These are phyloP conservation scores for Pediacus dermestoides DNA, from an alignment of 2,888 invertebrate species.

Conservation along the genomic window DNA sequence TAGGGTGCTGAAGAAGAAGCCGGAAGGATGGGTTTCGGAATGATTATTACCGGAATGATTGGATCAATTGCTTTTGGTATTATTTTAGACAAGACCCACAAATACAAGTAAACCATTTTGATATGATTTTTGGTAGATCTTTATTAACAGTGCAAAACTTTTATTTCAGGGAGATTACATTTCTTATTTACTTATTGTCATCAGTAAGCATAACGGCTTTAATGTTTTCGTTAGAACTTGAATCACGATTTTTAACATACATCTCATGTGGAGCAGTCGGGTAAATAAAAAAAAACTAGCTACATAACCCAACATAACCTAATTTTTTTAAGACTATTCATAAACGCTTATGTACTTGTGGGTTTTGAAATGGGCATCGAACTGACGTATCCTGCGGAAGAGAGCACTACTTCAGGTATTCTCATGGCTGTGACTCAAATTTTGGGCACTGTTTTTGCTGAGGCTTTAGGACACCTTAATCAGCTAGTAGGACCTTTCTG, in stretches of 20 bases:
- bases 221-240: slow-evolving; percentile 23
- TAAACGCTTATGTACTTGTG: slow-evolving; percentile 29
- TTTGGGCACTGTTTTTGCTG: slow-evolving; percentile 25
- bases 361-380: slow-evolving; percentile 34
- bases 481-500: slow-evolving; percentile 30
- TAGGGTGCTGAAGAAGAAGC: slow-evolving; percentile 67
- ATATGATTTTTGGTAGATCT: too few relatives aligned
- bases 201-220: slow-evolving; percentile 19
- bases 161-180: slow-evolving; percentile 24
- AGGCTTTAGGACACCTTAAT: slow-evolving; percentile 27
- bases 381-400: slow-evolving; percentile 30
- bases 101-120: slow-evolving; percentile 84
- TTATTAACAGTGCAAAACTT: too few relatives aligned
- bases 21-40: slow-evolving; percentile 82
- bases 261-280: slow-evolving; percentile 21
- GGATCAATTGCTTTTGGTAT: slow-evolving; percentile 87
- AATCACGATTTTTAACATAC: slow-evolving; percentile 20
- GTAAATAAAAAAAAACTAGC: too few relatives aligned
- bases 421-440: slow-evolving; percentile 29
- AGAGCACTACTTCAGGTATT: slow-evolving; percentile 30
- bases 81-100: slow-evolving; percentile 85
- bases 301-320: slow-evolving; percentile 3
- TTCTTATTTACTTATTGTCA: slow-evolving; percentile 21
- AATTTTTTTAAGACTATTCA: slow-evolving; percentile 30
- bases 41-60: slow-evolving; percentile 84